Base-by-base conservation (phyloP, 2,888 invertebrate species). In the Tuta absoluta region DNA sequence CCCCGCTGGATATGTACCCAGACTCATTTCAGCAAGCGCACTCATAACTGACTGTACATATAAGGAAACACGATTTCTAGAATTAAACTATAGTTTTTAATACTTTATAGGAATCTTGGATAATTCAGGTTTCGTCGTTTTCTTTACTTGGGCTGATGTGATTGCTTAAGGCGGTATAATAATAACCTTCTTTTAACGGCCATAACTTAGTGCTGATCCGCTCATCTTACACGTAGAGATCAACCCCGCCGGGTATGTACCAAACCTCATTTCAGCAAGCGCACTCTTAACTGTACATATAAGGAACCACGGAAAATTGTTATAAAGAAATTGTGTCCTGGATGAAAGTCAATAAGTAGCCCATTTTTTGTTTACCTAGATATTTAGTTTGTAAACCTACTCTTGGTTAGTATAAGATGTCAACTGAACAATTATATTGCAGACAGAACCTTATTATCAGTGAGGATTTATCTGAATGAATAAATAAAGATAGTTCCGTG, bases 151-250 rank as follows among this genome's bases (percentile, higher is more conserved):
- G 28, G 5, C 28, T 28, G 2, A 28, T 28, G 5, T 28, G 28
- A 28, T 5, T 28, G 28, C 28, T 4, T 5, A 28, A 28, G 28
- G 28, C 41, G 14, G 41, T 11, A n/a, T 41, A 2, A n/a, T n/a
- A n/a, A n/a, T 2, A 5, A n/a, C 8, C 3, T 5, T 11, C 2
- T 28, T 2, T 28, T 11, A n/a, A n/a, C n/a, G 71, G 78, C 75
- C 79, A 85, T 89, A 89, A 89, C 86, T 89, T 88, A 88, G 71
- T 69, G 80, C 77, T 87, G 82, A 89, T 89, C 89, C 87, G 75
- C 75, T 75, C 84, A 82, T 82, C 79, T 84, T 85, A 33, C 33
- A 8, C 33, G 7, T 10, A 81, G 78, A 82, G 87, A 87, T 84
- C 85, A 84, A 85, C 86, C 82, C 79, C 82, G 83, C 68, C 69